Conservation (phyloP, 2,113 vertebrate species). For the Hemibagrus wyckioides region DNA sequence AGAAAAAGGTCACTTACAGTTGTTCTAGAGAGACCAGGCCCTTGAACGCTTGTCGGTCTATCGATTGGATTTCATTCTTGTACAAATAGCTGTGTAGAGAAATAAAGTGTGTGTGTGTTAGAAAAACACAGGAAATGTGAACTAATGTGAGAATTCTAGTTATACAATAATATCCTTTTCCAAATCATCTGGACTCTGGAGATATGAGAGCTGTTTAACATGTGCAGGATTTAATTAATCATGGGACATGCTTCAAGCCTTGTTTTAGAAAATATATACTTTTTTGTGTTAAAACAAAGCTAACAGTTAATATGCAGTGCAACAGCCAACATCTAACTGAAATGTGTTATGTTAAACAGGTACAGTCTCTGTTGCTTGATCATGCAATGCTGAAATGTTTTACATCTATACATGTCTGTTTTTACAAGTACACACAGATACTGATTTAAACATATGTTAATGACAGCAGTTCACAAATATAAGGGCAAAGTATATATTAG, state of each 20-base stretch:
- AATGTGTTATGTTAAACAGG: neutral
- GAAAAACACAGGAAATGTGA: slow-evolving; percentile 69
- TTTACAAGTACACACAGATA: neutral
- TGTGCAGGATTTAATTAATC: neutral
- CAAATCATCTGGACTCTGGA: neutral
- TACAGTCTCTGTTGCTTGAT: neutral
- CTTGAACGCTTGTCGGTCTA: slow-evolving; percentile 99
- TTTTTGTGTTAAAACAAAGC: neutral
- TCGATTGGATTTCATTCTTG: slow-evolving; percentile 99
- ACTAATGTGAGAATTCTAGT: slow-evolving; percentile 55
- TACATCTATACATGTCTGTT: neutral
- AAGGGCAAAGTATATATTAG: neutral
- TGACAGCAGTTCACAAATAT: neutral
- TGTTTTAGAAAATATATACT: no score
- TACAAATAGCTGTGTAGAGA: slow-evolving; percentile 99
- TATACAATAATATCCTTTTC: neutral
- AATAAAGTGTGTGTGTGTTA: slow-evolving; percentile 89
- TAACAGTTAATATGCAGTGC: neutral
- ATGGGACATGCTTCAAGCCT: no score
- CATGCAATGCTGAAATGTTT: neutral
- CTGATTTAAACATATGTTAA: neutral
- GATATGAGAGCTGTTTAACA: neutral
- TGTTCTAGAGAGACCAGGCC: slow-evolving; percentile 99
- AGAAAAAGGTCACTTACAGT: slow-evolving; percentile 90
- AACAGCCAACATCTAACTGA: neutral